Conservation (phyloP, 2,888 invertebrate species). For the Seira musarum region DNA sequence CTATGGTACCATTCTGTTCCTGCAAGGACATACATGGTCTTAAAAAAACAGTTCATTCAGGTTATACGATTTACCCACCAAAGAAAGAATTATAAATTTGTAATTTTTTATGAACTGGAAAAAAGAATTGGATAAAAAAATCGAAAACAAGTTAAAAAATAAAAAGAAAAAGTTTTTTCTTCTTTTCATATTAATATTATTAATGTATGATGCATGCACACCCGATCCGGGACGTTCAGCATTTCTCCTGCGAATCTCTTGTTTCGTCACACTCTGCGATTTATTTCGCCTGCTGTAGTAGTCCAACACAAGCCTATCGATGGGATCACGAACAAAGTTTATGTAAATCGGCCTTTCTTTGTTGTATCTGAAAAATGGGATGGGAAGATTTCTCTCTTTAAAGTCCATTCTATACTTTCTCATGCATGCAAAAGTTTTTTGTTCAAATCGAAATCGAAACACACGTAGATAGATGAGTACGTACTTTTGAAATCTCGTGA, state of each 20-base stretch:
- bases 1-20: conserved; percentile 66
- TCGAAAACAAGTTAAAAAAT: not conserved
- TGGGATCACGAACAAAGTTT: conserved; percentile 77
- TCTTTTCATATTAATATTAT: conserved; percentile 9
- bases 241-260: conserved; percentile 64
- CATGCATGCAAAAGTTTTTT: not conserved
- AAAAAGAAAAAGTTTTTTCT: conserved; percentile 11
- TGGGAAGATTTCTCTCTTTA: conserved; percentile 12
- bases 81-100: not conserved
- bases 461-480: conserved; percentile 36
- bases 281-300: conserved; percentile 57
- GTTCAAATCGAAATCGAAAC: not conserved
- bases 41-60: not conserved
- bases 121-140: not conserved
- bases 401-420: not conserved
- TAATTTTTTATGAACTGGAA: not conserved
- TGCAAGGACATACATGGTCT: conserved; percentile 38
- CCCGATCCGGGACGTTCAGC: conserved; percentile 60
- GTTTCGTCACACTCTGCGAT: conserved; percentile 44
- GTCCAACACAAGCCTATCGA: conserved; percentile 72
- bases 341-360: conserved; percentile 76
- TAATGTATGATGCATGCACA: conserved; percentile 26
- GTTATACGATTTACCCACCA: not conserved
- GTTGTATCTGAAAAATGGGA: conserved; percentile 53
- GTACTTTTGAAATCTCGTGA: conserved; percentile 74